Conservation (phyloP, 2,888 invertebrate genomes). For the Ceraclea dissimilis region DNA sequence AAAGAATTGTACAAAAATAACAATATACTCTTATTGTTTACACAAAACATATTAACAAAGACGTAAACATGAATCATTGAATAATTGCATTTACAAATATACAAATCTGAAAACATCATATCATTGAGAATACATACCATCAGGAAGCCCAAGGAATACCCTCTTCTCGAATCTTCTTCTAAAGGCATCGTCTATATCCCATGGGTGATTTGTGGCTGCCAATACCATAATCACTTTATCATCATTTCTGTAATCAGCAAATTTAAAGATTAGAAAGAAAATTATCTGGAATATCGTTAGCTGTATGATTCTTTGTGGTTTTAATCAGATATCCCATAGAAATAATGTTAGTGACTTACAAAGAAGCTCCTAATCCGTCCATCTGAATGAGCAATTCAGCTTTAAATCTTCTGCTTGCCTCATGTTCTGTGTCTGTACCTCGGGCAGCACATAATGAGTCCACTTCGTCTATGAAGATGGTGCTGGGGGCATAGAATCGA, state of each 20-base stretch:
- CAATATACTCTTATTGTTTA: no score
- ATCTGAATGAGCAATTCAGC: constrained; percentile 85
- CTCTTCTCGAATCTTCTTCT: constrained; percentile 79
- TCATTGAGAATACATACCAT: no score
- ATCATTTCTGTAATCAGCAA: constrained; percentile 37
- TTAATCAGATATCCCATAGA: no score
- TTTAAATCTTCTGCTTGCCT: constrained; percentile 77
- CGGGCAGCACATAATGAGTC: constrained; percentile 78
- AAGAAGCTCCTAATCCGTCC: constrained; percentile 69
- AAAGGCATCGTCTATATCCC: constrained; percentile 87
- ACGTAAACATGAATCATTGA: no score
- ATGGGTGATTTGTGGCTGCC: constrained; percentile 87
- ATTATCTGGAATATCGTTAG: no score
- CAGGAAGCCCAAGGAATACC: constrained; percentile 81
- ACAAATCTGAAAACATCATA: no score
- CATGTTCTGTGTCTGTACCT: constrained; percentile 80
- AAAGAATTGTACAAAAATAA: constrained; percentile 26
- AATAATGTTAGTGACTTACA: constrained; percentile 35
- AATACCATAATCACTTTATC: constrained; percentile 76
- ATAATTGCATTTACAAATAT: no score
- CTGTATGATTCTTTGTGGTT: no score
- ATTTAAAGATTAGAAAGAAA: neutral
- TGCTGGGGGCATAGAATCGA: constrained; percentile 79
- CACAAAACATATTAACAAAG: no score
- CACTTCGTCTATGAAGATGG: constrained; percentile 87